Conservation (phyloP, 2,113 vertebrate species). For the Hystrix cristata region DNA sequence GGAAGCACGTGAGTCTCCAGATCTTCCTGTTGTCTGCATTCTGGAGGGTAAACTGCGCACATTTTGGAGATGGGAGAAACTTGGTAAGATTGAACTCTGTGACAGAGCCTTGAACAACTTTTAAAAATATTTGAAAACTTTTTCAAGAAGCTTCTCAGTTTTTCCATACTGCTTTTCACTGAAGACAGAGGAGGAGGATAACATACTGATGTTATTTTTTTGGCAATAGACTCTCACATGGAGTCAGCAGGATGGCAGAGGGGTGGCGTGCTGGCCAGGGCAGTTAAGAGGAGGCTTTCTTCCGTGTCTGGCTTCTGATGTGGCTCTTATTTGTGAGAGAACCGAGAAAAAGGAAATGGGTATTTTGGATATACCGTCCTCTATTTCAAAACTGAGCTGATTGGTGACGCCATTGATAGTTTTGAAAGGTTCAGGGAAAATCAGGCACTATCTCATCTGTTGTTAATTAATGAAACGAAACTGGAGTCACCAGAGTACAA, state of each 20-base stretch:
- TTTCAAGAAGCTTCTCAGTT: background rate
- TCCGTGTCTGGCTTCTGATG: background rate
- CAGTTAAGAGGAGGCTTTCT: background rate
- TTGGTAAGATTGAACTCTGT: background rate
- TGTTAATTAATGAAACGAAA: conserved; percentile 73
- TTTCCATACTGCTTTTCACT: background rate
- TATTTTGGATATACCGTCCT: background rate
- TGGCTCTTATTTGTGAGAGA: conserved; percentile 20
- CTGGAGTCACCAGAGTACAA: conserved; percentile 61
- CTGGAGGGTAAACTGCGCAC: background rate
- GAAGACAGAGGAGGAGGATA: background rate
- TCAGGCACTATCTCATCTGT: conserved; percentile 66
- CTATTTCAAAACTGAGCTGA: conserved; percentile 61
- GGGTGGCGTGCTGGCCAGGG: background rate
- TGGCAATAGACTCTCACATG: background rate
- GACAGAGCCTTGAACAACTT: conserved; percentile 14
- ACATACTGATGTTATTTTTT: background rate
- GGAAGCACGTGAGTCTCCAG: background rate
- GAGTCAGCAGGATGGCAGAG: background rate
- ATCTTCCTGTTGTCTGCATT: background rate
- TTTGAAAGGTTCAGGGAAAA: conserved; percentile 46
- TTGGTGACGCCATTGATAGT: conserved; percentile 22
- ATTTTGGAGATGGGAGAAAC: background rate
- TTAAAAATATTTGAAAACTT: conserved; percentile 2
- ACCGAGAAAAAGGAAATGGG: conserved; percentile 4